A percentile compares a stretch with the other conserved stretches of the same genome.
phyloP scores from a whole-genome alignment of 2,113 vertebrate genomes.

The Microtus oregoni region DNA sequence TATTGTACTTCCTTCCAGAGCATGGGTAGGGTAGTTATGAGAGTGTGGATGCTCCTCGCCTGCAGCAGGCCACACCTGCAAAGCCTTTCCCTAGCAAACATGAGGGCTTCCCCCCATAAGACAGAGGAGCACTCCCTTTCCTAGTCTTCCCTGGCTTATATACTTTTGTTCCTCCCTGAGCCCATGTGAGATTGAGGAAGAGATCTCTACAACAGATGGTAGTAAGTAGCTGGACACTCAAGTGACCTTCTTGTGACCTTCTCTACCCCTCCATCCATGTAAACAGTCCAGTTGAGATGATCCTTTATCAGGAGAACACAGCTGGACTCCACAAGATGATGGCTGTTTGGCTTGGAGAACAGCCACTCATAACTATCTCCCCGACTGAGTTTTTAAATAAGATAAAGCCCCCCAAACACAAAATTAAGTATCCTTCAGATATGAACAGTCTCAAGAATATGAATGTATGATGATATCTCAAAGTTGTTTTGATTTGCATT shows the following conservation, averaged over 20 bases:
- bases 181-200: background rate
- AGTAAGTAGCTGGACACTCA: background rate
- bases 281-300: background rate
- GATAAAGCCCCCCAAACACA: background rate
- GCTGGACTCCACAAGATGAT: background rate
- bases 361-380: background rate
- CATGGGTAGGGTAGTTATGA: background rate
- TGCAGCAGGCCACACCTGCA: background rate
- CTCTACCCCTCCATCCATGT: background rate
- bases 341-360: background rate
- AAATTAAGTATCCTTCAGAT: conserved; percentile 50
- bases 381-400: conserved; percentile 13
- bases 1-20: too few relatives aligned
- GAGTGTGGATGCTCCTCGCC: background rate
- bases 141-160: background rate
- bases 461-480: conserved; percentile 15
- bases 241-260: background rate
- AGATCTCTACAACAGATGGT: background rate
- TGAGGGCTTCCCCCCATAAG: background rate
- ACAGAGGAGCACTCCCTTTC: background rate
- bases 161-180: background rate
- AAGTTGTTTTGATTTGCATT: too few relatives aligned
- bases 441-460: conserved; percentile 20
- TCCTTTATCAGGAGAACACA: background rate
- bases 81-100: background rate